A percentile compares a stretch with the other conserved stretches of the same genome.
These are phyloP conservation scores for Perodicticus potto DNA, from an alignment of 2,797 vertebrate genomes.

Conservation along the genomic window DNA sequence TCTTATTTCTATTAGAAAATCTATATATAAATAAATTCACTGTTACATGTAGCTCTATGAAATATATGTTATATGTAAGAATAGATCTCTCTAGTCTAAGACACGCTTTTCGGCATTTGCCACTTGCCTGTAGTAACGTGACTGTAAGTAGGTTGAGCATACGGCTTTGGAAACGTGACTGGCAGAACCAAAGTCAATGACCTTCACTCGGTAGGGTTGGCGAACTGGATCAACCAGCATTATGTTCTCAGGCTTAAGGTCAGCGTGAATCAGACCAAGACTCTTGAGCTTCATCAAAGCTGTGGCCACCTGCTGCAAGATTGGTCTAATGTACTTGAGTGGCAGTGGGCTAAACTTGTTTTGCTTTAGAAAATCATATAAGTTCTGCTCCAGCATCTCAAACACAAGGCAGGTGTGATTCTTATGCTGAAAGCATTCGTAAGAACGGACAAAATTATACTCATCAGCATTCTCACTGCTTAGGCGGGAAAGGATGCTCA, in stretches of 20 bases:
- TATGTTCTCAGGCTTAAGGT: slow-evolving; percentile 98
- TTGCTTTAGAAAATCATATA: slow-evolving; percentile 99
- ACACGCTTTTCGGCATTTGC: not conserved
- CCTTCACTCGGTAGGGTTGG: slow-evolving; percentile 98
- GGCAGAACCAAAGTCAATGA: slow-evolving; percentile 98
- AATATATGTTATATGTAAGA: not conserved
- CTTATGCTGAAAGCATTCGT: slow-evolving; percentile 99
- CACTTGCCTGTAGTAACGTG: slow-evolving; percentile 96
- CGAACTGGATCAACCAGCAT: slow-evolving; percentile 97
- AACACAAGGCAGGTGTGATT: slow-evolving; percentile 99
- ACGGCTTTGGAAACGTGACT: slow-evolving; percentile 98
- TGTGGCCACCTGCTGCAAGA: slow-evolving; percentile 98
- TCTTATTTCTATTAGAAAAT: slow-evolving; percentile 39
- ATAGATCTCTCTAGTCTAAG: not conserved
- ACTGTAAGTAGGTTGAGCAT: slow-evolving; percentile 99
- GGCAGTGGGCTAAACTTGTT: slow-evolving; percentile 99
- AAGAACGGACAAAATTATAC: slow-evolving; percentile 98
- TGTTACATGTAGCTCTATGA: not conserved
- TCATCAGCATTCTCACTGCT: slow-evolving; percentile 98
- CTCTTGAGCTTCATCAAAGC: slow-evolving; percentile 98
- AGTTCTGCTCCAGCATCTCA: slow-evolving; percentile 99
- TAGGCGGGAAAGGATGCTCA: slow-evolving; percentile 97
- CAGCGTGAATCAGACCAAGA: slow-evolving; percentile 97
- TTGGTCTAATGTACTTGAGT: slow-evolving; percentile 97
- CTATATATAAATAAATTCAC: slow-evolving; percentile 2